These are phyloP conservation scores for Ctenodactylus gundi DNA, from an alignment of 2,113 vertebrate genomes.

Conservation along the genomic window DNA sequence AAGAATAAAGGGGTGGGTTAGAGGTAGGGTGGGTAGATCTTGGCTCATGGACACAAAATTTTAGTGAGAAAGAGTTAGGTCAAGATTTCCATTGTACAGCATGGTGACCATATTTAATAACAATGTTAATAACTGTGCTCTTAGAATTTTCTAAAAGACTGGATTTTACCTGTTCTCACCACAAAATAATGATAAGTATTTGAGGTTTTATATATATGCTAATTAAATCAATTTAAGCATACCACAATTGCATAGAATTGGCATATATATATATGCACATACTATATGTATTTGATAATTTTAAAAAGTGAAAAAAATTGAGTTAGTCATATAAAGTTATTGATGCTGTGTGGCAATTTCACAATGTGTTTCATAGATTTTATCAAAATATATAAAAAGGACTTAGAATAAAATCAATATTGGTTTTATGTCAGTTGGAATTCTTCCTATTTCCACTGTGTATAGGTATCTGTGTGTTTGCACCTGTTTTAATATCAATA, in stretches of 20 bases:
- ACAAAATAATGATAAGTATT: neutral
- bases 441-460: neutral
- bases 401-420: neutral
- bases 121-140: neutral
- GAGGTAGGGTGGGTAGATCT: neutral
- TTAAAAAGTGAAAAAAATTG: neutral
- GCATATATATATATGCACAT: neutral
- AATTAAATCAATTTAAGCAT: neutral
- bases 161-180: neutral
- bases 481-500: neutral
- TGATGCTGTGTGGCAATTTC: neutral
- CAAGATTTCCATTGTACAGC: neutral
- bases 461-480: neutral
- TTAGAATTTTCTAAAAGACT: neutral
- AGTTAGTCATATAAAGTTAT: neutral
- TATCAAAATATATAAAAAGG: neutral
- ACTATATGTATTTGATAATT: neutral
- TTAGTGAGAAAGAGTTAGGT: neutral
- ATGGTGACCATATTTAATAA: neutral
- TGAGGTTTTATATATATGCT: neutral
- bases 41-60: neutral
- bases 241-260: too few species aligned
- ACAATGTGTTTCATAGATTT: neutral
- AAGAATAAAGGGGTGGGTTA: neutral
- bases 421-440: neutral